Evolutionary conservation across 2,113 vertebrate genomes (phyloP).

Genomic region (Puffinus mauretanicus): DNA sequence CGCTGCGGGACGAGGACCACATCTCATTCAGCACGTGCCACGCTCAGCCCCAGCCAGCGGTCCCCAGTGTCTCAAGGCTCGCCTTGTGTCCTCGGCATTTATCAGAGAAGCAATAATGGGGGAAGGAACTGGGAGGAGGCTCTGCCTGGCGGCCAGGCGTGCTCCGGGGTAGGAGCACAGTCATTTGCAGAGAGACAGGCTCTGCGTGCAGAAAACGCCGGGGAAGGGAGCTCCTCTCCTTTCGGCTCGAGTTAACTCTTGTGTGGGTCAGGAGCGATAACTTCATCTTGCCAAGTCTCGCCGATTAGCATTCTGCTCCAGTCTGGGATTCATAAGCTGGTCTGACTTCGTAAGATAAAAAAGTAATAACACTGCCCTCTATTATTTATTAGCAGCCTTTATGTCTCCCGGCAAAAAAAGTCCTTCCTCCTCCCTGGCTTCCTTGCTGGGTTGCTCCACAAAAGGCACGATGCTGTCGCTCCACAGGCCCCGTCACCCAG

Average conservation of each 20-base stretch:
- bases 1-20: fast-evolving
- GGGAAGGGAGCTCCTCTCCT: neutral
- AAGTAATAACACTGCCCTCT: constrained; percentile 68
- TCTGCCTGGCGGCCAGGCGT: fast-evolving
- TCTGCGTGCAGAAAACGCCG: fast-evolving
- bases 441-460: neutral
- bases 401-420: constrained; percentile 32
- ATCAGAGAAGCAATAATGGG: neutral
- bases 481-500: neutral
- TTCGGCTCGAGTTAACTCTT: neutral
- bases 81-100: neutral
- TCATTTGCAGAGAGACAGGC: neutral
- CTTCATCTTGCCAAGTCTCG: constrained; percentile 46
- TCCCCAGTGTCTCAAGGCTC: fast-evolving
- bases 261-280: neutral
- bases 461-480: neutral
- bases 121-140: neutral
- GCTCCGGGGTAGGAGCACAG: neutral
- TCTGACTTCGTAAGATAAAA: constrained; percentile 69
- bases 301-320: constrained; percentile 60
- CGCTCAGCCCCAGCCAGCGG: neutral
- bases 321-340: constrained; percentile 57
- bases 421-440: neutral
- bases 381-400: constrained; percentile 58
- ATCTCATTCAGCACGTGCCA: fast-evolving